Evolutionary conservation across 2,113 vertebrate species (phyloP).

Genomic region (Tragelaphus buxtoni): DNA sequence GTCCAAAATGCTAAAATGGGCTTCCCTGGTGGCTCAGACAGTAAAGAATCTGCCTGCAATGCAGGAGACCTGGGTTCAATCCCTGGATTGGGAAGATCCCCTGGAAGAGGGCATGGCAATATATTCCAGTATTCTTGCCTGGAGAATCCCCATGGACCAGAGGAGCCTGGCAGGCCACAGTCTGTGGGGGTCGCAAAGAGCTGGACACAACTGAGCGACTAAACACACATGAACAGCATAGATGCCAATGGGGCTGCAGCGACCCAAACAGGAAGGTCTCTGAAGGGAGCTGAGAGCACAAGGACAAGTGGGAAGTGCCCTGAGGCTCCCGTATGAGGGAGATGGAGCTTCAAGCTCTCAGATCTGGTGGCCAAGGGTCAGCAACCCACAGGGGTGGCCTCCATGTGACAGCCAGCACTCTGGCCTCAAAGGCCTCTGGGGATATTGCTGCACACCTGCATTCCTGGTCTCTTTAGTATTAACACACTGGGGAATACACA

Average conservation of each 20-base stretch:
- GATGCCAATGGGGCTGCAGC: neutral
- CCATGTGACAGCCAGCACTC: neutral
- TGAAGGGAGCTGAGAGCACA: neutral
- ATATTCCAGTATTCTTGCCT: neutral
- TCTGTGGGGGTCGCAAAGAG: neutral
- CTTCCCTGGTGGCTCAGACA: neutral
- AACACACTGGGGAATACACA: neutral
- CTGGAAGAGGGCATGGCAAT: neutral
- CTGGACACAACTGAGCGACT: neutral
- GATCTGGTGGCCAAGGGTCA: neutral
- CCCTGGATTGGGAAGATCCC: neutral
- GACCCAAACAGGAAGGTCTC: neutral
- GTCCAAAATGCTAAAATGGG: neutral
- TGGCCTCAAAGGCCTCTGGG: neutral
- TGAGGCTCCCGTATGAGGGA: neutral
- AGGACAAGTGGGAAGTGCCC: neutral
- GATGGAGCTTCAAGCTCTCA: neutral
- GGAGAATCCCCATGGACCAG: neutral
- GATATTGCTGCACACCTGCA: neutral
- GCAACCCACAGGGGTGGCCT: neutral
- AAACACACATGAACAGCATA: neutral
- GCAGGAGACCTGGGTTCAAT: neutral
- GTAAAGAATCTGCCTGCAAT: neutral
- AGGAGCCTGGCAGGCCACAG: neutral
- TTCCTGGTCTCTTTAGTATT: neutral